phyloP scores from a whole-genome alignment of 2,888 invertebrate genomes.

The Thyatira batis region DNA sequence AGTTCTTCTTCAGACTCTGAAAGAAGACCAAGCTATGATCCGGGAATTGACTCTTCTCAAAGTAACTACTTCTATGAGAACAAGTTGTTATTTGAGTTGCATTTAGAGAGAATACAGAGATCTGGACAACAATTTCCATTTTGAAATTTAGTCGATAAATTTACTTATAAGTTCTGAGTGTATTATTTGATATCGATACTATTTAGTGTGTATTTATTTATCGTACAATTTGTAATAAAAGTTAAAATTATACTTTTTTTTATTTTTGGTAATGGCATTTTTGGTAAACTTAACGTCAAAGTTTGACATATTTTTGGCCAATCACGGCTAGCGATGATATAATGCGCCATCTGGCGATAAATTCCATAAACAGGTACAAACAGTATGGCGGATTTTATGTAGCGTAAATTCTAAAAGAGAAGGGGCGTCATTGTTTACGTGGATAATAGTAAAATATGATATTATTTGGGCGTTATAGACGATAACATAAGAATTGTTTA shows the following conservation, averaged over 20 bases:
- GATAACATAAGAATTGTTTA: conserved; percentile 16
- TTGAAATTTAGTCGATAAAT: conserved; percentile 44
- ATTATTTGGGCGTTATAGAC: conserved; percentile 14
- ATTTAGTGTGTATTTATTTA: conserved; percentile 41
- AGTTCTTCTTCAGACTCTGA: conserved; percentile 60
- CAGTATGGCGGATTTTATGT: conserved; percentile 74
- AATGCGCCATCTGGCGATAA: conserved; percentile 65
- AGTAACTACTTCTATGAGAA: conserved; percentile 95
- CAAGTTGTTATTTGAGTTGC: conserved; percentile 92
- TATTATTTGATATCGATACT: conserved; percentile 49
- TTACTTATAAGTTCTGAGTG: conserved; percentile 50
- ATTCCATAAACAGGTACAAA: conserved; percentile 42
- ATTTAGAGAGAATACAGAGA: conserved; percentile 90
- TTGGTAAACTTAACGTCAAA: neutral
- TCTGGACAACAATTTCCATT: conserved; percentile 76
- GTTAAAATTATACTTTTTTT: conserved; percentile 30
- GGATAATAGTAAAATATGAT: conserved; percentile 29
- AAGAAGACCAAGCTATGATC: conserved; percentile 84
- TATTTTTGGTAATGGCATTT: conserved; percentile 21
- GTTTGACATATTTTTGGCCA: conserved; percentile 35
- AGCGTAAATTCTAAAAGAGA: conserved; percentile 61
- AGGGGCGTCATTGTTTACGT: conserved; percentile 46
- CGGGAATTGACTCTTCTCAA: conserved; percentile 88
- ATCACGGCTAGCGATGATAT: conserved; percentile 35
- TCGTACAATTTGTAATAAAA: conserved; percentile 41